phyloP scores from a whole-genome alignment of 2,113 vertebrate species.

The Amblyopsis rosae region DNA sequence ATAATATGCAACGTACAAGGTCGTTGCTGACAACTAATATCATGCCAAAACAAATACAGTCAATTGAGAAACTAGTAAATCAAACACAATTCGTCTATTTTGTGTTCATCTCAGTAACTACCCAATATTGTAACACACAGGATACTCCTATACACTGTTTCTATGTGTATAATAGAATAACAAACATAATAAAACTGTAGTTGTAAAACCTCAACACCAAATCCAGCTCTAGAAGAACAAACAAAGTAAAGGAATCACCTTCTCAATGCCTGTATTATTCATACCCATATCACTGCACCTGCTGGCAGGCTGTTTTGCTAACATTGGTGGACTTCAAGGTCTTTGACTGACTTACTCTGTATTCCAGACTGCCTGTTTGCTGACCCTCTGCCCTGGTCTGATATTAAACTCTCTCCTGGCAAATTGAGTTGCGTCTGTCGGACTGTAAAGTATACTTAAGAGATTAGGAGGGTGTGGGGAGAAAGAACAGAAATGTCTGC shows the following conservation, averaged over 20 bases:
- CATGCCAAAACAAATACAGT: no score
- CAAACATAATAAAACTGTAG: no score
- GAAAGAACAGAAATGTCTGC: constrained; percentile 12
- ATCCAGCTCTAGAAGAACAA: not conserved
- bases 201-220: not conserved
- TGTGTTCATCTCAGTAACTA: no score
- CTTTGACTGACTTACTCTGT: constrained; percentile 4
- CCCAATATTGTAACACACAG: no score
- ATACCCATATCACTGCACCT: not conserved
- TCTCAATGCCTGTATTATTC: not conserved
- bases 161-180: no score
- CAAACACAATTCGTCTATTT: no score
- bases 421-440: constrained; percentile 57
- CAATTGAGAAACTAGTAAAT: no score
- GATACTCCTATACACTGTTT: no score
- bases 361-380: constrained; percentile 12
- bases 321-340: constrained; percentile 1
- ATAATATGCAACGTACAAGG: no score
- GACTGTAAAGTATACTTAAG: constrained; percentile 50
- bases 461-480: constrained; percentile 29
- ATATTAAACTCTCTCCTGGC: constrained; percentile 53
- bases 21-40: no score
- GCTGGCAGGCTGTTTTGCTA: not conserved
- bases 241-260: not conserved
- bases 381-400: constrained; percentile 18